Evolutionary conservation across 2,113 vertebrate species (phyloP).

Genomic region (Tautogolabrus adspersus): DNA sequence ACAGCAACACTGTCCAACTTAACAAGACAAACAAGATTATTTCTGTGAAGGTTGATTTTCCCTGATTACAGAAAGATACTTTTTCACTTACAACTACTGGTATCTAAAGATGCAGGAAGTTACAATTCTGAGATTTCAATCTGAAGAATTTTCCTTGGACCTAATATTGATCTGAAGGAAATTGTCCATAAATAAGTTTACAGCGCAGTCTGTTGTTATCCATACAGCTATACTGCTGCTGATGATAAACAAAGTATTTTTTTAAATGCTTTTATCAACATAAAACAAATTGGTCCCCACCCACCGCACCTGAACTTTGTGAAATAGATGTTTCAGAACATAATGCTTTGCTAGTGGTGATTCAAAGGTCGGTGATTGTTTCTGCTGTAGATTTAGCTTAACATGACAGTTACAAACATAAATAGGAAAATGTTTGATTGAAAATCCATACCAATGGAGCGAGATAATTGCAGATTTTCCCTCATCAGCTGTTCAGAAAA

Average conservation of each 20-base stretch:
- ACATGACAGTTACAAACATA: neutral
- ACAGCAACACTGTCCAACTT: slow-evolving; percentile 42
- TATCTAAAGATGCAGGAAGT: slow-evolving; percentile 4
- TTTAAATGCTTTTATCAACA: too few relatives aligned
- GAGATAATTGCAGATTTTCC: neutral
- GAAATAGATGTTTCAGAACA: too few relatives aligned
- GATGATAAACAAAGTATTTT: too few relatives aligned
- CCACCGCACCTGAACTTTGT: too few relatives aligned
- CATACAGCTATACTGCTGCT: too few relatives aligned
- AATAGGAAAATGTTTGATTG: neutral
- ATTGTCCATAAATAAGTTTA: too few relatives aligned
- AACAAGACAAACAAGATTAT: neutral
- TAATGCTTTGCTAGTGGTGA: neutral
- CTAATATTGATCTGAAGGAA: too few relatives aligned
- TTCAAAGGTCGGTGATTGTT: neutral
- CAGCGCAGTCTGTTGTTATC: too few relatives aligned
- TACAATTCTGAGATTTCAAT: too few relatives aligned
- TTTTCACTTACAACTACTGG: neutral
- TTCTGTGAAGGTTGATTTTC: neutral
- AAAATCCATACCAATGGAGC: neutral
- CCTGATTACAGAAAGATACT: neutral
- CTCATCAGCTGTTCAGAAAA: slow-evolving; percentile 2
- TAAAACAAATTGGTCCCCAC: too few relatives aligned
- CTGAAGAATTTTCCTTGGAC: neutral
- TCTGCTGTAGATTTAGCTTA: neutral